phyloP scores from a whole-genome alignment of 2,888 invertebrate genomes.

The Nomada fucata region DNA sequence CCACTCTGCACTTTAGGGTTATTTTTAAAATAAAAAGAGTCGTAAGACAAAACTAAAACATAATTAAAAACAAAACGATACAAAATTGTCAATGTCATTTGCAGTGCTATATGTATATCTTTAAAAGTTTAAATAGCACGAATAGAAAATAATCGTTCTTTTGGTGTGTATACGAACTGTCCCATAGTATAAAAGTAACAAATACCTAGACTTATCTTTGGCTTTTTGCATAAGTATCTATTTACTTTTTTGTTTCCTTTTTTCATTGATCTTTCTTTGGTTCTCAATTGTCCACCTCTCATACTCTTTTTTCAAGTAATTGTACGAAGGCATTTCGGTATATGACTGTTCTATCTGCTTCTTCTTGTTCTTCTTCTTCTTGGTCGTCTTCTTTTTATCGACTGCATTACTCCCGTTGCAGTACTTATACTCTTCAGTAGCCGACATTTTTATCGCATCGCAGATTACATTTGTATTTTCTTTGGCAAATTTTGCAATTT shows the following conservation, averaged over 20 bases:
- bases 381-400: neutral
- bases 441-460: neutral
- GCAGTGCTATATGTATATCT: too few relatives aligned
- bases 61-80: too few relatives aligned
- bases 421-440: neutral
- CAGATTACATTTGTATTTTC: conserved; percentile 7
- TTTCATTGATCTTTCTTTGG: neutral
- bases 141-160: too few relatives aligned
- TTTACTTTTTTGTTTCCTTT: neutral
- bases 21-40: too few relatives aligned
- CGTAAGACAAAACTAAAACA: too few relatives aligned
- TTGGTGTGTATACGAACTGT: too few relatives aligned
- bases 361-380: neutral
- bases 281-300: neutral
- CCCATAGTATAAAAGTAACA: too few relatives aligned
- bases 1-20: too few relatives aligned
- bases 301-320: neutral
- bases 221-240: neutral
- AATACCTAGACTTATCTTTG: neutral
- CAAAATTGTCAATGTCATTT: too few relatives aligned
- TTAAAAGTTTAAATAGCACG: too few relatives aligned
- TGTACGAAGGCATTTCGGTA: neutral
- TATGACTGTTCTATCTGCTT: neutral
- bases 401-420: too few relatives aligned
- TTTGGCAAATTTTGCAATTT: conserved; percentile 15